Percentiles rank a stretch among this genome's conserved stretches.
phyloP scores from a whole-genome alignment of 2,888 invertebrate species.

The Dysmachus trigonus region DNA sequence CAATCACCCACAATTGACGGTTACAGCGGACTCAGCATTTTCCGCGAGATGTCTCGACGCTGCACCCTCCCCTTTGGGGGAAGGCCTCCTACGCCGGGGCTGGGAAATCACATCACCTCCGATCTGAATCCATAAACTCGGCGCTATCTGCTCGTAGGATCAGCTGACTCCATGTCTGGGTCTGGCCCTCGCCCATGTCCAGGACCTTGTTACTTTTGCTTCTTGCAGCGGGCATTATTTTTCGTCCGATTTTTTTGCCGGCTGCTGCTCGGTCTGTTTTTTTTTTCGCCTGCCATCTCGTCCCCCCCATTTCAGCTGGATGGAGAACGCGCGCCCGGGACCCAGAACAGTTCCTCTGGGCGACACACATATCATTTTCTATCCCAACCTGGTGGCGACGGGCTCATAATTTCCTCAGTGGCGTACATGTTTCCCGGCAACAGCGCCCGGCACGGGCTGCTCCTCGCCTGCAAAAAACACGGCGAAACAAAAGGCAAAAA shows the following conservation, averaged over 20 bases:
- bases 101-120: conserved; percentile 23
- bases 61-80: not conserved
- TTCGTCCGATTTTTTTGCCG: not conserved
- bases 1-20: not conserved
- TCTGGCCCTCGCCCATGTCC: conserved; percentile 12
- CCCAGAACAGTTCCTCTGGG: not conserved
- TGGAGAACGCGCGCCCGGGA: not conserved
- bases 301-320: not conserved
- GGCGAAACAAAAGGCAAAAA: not conserved
- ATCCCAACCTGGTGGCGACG: not conserved
- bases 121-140: conserved; percentile 47
- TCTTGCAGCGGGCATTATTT: not conserved
- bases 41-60: not conserved
- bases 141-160: conserved; percentile 46
- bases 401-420: not conserved
- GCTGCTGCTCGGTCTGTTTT: not conserved
- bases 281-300: not conserved
- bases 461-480: not conserved
- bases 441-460: not conserved
- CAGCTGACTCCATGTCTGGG: conserved; percentile 49
- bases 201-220: not conserved
- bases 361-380: not conserved
- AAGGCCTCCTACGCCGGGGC: not conserved
- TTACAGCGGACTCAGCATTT: not conserved
- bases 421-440: not conserved